Percentiles rank a stretch among this genome's conserved stretches.
phyloP scores from a whole-genome alignment of 2,888 invertebrate genomes.

The Cosmorhoe ocellata region DNA sequence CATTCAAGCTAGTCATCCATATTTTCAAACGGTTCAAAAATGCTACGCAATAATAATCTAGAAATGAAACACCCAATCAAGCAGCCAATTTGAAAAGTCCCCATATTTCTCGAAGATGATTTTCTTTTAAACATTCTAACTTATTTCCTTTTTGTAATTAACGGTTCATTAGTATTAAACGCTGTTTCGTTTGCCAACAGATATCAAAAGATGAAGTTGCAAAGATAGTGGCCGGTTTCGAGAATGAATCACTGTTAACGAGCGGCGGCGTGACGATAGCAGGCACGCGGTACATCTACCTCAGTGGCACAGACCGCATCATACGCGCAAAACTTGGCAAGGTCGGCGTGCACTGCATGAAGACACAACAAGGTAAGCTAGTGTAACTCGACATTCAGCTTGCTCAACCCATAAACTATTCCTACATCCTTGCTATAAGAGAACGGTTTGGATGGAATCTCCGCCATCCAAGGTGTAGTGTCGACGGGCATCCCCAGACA shows the following conservation, averaged over 20 bases:
- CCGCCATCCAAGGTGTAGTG: too few relatives aligned
- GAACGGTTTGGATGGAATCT: too few relatives aligned
- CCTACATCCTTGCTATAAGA: too few relatives aligned
- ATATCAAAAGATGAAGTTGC: constrained; percentile 95
- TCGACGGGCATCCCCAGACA: too few relatives aligned
- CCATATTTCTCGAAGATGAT: too few relatives aligned
- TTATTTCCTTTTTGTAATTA: not conserved
- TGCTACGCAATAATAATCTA: too few relatives aligned
- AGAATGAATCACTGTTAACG: constrained; percentile 93
- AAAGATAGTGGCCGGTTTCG: constrained; percentile 94
- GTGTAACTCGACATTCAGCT: not conserved
- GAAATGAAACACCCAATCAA: too few relatives aligned
- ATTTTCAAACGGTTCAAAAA: too few relatives aligned
- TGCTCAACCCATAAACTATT: too few relatives aligned
- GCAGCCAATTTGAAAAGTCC: too few relatives aligned
- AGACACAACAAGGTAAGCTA: constrained; percentile 92
- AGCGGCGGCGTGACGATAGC: constrained; percentile 96
- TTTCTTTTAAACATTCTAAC: too few relatives aligned
- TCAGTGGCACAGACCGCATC: constrained; percentile 96
- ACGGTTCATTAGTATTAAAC: constrained; percentile 1
- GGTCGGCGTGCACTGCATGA: constrained; percentile 97
- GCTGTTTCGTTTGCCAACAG: constrained; percentile 76
- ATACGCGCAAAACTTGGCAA: constrained; percentile 96
- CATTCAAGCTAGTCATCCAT: too few relatives aligned
- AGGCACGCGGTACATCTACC: constrained; percentile 96